phyloP scores from a whole-genome alignment of 2,888 invertebrate genomes.

The Cerceris rybyensis region DNA sequence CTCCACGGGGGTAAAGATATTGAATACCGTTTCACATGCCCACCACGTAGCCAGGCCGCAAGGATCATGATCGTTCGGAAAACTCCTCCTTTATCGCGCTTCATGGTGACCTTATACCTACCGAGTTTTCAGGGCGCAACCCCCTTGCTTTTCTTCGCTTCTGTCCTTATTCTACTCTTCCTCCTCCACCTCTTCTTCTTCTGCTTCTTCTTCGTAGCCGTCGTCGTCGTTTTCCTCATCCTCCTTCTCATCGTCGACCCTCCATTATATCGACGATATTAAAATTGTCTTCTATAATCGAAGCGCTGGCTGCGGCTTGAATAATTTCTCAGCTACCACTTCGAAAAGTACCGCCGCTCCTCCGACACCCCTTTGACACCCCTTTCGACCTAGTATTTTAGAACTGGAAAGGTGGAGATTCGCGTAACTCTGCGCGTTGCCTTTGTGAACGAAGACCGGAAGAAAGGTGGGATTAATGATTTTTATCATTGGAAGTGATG shows the following conservation, averaged over 20 bases:
- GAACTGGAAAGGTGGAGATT: not conserved
- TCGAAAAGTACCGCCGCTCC: constrained; percentile 8
- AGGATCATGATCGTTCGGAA: constrained; percentile 48
- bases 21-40: constrained; percentile 80
- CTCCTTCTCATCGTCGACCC: constrained; percentile 49
- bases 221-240: not conserved
- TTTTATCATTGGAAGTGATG: too few relatives aligned
- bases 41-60: constrained; percentile 73
- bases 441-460: too few relatives aligned
- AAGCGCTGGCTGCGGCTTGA: constrained; percentile 46
- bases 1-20: constrained; percentile 70
- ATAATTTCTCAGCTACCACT: constrained; percentile 52
- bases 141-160: constrained; percentile 5
- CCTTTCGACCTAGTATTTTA: constrained; percentile 24
- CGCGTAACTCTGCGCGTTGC: not conserved
- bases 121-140: constrained; percentile 51
- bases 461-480: too few relatives aligned
- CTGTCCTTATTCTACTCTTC: constrained; percentile 3
- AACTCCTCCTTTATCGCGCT: constrained; percentile 43
- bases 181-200: constrained; percentile 6
- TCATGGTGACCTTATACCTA: constrained; percentile 68
- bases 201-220: too few relatives aligned
- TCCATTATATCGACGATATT: constrained; percentile 73
- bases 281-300: constrained; percentile 75
- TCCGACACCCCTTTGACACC: not conserved